phyloP scores from a whole-genome alignment of 64 coral and sea anemone species.

The Orbicella faveolata region DNA sequence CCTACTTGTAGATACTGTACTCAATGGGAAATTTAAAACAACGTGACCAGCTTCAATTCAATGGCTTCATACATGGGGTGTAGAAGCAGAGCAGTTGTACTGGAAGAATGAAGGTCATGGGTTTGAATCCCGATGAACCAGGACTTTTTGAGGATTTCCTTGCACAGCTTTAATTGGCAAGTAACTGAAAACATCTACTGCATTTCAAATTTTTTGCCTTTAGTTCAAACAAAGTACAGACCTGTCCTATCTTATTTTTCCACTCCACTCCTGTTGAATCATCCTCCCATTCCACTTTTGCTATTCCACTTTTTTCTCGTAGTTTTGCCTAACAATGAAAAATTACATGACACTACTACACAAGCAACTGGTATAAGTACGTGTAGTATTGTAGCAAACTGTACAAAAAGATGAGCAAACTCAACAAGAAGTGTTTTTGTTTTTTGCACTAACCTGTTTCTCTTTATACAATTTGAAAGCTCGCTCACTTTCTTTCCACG shows the following conservation, averaged over 20 bases:
- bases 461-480: constrained; percentile 60
- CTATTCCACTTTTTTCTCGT: constrained; percentile 31
- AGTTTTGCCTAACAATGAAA: constrained; percentile 23
- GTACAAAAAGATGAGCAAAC: neutral
- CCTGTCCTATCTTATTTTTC: constrained; percentile 10
- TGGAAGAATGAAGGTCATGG: no score
- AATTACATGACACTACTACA: neutral
- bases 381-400: neutral
- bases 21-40: no score
- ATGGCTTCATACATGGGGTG: no score
- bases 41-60: no score
- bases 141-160: no score
- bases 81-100: no score
- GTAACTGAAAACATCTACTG: no score
- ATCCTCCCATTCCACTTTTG: constrained; percentile 39
- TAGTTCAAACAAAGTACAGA: neutral
- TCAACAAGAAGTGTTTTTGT: neutral
- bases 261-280: neutral
- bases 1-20: no score
- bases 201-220: no score
- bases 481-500: constrained; percentile 70
- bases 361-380: neutral
- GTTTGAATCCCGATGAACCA: no score
- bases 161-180: no score
- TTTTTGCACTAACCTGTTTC: constrained; percentile 57